Evolutionary conservation across 92 coral and sea anemone species (phyloP).

Genomic region (Palythoa grandis): DNA sequence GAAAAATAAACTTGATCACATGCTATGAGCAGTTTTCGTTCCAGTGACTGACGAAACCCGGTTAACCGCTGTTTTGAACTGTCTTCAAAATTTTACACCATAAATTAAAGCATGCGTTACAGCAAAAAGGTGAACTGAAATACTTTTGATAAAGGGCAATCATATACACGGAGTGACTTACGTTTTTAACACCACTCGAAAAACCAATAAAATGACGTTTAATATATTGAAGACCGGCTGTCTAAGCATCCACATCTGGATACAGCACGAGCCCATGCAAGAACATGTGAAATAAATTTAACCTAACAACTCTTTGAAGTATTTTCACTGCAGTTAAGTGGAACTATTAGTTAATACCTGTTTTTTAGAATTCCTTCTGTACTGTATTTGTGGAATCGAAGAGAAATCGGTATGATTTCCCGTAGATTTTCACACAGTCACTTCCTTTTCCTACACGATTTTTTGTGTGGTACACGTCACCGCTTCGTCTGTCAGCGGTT

Average conservation of each 20-base stretch:
- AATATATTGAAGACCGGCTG: no score
- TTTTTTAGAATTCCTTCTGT: background rate
- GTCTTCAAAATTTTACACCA: background rate
- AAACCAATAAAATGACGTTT: no score
- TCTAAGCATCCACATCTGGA: no score
- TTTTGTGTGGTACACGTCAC: slow-evolving; percentile 38
- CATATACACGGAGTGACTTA: no score
- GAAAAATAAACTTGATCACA: background rate
- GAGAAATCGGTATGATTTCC: slow-evolving; percentile 45
- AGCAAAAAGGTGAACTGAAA: background rate
- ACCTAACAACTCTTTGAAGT: background rate
- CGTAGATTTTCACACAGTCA: background rate
- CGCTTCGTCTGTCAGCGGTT: slow-evolving; percentile 35
- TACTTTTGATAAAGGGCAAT: no score
- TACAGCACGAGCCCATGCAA: background rate
- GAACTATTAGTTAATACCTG: background rate
- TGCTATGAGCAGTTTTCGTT: background rate
- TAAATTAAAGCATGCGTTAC: no score
- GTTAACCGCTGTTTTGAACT: background rate
- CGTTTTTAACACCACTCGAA: no score
- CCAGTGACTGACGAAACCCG: background rate
- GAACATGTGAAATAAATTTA: background rate
- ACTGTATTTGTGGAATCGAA: background rate
- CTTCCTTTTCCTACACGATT: background rate
- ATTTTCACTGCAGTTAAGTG: background rate